A percentile compares a stretch with the other conserved stretches of the same genome.
Conservation (phyloP, 2,113 vertebrate species). For the Syngnathoides biaculeatus region DNA sequence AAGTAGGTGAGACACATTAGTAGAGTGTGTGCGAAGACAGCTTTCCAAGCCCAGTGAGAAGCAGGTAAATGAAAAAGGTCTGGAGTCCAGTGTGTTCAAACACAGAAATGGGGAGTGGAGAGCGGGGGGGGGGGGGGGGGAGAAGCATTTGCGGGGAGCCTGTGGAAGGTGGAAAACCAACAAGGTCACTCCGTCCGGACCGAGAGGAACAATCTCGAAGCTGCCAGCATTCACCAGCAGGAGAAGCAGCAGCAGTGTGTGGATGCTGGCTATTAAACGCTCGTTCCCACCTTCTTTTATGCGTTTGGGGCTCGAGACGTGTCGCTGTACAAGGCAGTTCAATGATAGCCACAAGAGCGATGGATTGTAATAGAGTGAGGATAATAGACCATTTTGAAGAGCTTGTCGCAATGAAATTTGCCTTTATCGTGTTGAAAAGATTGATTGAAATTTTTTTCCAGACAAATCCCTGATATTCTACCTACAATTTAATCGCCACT, state of each 20-base stretch:
- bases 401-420: conserved; percentile 24
- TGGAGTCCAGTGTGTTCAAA: conserved; percentile 49
- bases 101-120: conserved; percentile 36
- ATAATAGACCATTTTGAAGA: conserved; percentile 24
- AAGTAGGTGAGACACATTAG: conserved; percentile 54
- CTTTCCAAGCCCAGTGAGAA: conserved; percentile 56
- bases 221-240: conserved; percentile 45
- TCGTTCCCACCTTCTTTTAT: conserved; percentile 37
- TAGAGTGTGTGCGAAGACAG: conserved; percentile 46
- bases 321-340: conserved; percentile 24
- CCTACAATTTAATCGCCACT: conserved; percentile 28
- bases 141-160: conserved; percentile 47
- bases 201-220: conserved; percentile 34
- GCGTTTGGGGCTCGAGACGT: conserved; percentile 22
- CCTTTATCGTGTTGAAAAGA: conserved; percentile 26
- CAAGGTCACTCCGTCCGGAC: conserved; percentile 40
- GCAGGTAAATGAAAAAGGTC: conserved; percentile 50
- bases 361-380: conserved; percentile 15
- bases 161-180: conserved; percentile 61
- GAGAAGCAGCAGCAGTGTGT: conserved; percentile 31
- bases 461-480: conserved; percentile 17
- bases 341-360: conserved; percentile 14
- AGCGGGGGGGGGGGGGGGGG: conserved; percentile 56
- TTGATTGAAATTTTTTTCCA: conserved; percentile 24
- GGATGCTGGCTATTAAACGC: conserved; percentile 21